Base-by-base conservation (phyloP, 2,888 invertebrate genomes). In the Uloborus plumipes region DNA sequence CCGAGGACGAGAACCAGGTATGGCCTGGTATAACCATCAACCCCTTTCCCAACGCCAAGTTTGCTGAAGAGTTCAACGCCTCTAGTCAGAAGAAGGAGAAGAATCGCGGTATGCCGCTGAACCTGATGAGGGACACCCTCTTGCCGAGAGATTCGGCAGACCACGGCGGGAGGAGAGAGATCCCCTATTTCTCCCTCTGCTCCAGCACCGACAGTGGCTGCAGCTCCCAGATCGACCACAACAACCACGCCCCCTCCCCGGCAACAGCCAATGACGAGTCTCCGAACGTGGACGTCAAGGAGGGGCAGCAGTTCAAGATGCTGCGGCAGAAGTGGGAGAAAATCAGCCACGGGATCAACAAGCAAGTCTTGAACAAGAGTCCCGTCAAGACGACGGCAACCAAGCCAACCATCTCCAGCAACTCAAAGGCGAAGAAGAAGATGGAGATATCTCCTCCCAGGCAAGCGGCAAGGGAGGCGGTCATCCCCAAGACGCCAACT, bases 311-410 rank as follows among this genome's bases (percentile, higher is more conserved):
- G 87, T 95, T 94, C 90, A 91, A 93, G 26, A 91, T 93, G 85
- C 89, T 95, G 81, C 94, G 94, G 87, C 92, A 93, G 87, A 94
- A 94, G 87, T 95, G 95, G 95, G 94, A 95, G 88, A 91, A 93
- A 90, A 90, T 94, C 85, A 93, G 71, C 22, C 76, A 72, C 50
- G 77, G 77, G 11, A 71, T 81, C n/a, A 71, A 77, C 69, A 83
- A 83, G 39, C 73, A 64, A 50, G 20, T 59, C 0, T 16, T 55
- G 20, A 73, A 51, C 51, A 74, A 74, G 16, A 50, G 74, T 6
- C 70, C 80, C 3, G 50, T 66, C 14, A 26, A 47, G 2, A 22
- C 49, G 22, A 50, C 58, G 20, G 71, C 75, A 9, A 61, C 76
- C 26, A 82, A 75, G 22, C 82, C 70, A 26, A 76, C 82, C 16